Evolutionary conservation across 2,113 vertebrate species (phyloP).

Genomic region (Theristicus caerulescens): DNA sequence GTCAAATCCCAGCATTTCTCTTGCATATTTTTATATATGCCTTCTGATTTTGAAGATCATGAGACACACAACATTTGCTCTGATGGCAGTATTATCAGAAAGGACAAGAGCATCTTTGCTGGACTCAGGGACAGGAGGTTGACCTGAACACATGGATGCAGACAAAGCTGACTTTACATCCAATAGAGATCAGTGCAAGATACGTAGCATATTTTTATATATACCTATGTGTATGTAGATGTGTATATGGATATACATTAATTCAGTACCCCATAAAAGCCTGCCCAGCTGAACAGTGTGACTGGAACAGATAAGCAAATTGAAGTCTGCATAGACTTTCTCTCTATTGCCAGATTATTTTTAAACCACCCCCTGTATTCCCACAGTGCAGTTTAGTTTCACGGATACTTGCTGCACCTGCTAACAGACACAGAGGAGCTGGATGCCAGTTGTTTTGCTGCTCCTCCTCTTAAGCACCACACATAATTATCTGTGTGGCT

Average conservation of each 20-base stretch:
- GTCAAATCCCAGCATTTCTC: background rate
- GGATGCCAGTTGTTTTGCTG: background rate
- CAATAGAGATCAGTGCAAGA: background rate
- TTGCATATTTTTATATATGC: background rate
- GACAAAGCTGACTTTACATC: background rate
- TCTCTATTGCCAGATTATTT: background rate
- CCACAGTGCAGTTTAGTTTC: background rate
- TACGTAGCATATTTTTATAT: rapidly evolving
- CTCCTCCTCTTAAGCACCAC: background rate
- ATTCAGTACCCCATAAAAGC: background rate
- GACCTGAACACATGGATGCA: background rate
- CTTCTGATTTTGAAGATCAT: background rate
- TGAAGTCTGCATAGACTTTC: background rate
- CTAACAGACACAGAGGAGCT: background rate
- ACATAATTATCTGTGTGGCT: background rate
- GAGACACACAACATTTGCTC: background rate
- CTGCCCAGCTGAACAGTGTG: background rate
- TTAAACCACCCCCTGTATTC: background rate
- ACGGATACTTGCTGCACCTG: background rate
- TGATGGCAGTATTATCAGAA: background rate
- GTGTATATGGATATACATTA: background rate
- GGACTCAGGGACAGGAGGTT: background rate
- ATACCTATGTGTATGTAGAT: rapidly evolving
- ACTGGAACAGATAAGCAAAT: background rate
- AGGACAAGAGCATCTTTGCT: background rate